Evolutionary conservation across 2,888 invertebrate genomes (phyloP).

Genomic region (Dexiosoma caninum): DNA sequence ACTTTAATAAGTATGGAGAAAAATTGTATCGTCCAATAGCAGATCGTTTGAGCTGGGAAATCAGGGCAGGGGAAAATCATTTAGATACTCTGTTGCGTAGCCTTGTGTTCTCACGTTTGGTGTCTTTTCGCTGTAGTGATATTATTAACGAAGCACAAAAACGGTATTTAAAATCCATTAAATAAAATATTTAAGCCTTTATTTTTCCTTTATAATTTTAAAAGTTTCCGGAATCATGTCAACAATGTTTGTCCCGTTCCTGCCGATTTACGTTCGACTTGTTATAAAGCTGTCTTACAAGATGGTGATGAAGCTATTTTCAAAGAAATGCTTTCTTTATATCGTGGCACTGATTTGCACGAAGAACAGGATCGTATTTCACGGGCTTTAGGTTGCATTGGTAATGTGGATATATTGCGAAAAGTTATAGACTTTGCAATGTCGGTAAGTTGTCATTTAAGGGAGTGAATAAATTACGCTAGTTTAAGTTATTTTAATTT

Average conservation of each 20-base stretch:
- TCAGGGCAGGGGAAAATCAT: slow-evolving; percentile 89
- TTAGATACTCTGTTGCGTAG: slow-evolving; percentile 91
- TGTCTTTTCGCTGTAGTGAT: slow-evolving; percentile 87
- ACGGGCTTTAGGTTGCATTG: slow-evolving; percentile 88
- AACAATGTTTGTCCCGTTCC: slow-evolving; percentile 81
- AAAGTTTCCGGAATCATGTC: slow-evolving; percentile 83
- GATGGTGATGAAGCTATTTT: slow-evolving; percentile 85
- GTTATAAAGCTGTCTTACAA: slow-evolving; percentile 90
- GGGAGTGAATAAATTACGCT: not conserved
- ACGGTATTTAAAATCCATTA: slow-evolving; percentile 65
- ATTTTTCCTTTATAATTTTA: not conserved
- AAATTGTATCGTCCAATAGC: slow-evolving; percentile 86
- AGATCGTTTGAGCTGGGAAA: slow-evolving; percentile 90
- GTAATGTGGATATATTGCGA: slow-evolving; percentile 83
- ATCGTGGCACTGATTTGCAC: slow-evolving; percentile 90
- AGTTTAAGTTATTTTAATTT: not conserved
- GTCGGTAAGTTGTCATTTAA: slow-evolving; percentile 81
- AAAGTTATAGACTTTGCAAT: slow-evolving; percentile 89
- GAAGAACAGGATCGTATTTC: slow-evolving; percentile 96
- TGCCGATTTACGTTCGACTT: slow-evolving; percentile 92
- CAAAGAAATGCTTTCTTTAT: slow-evolving; percentile 87
- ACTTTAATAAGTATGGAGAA: slow-evolving; percentile 86
- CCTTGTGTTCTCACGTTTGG: slow-evolving; percentile 89
- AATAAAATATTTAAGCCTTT: not conserved
- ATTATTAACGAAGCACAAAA: slow-evolving; percentile 86